Evolutionary conservation across 2,113 vertebrate species (phyloP), one percentile per base, ranked within the genome.

Genomic region (Clupea harengus): DNA sequence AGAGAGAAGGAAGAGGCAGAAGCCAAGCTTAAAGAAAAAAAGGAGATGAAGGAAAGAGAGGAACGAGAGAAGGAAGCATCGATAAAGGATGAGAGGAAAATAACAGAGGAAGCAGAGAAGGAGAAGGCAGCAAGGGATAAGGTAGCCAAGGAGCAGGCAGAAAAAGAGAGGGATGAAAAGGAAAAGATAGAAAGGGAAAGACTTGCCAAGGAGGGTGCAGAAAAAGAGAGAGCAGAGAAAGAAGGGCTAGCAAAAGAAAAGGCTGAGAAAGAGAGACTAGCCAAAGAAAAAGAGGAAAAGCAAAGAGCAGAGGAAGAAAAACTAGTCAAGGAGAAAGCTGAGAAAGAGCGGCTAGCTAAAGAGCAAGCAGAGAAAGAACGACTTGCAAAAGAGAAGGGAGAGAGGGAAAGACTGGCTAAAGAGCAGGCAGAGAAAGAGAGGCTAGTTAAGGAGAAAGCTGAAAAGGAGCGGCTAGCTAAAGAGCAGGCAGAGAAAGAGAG

Each of bases 1-100:
- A 91, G 90, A 67, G 84, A 78, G 6, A 88, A 83, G 83, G 88
- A 90, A 10, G 83, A 86, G 28, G 82, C 82, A 6, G 86, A 87
- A 80, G 84, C 85, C 54, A 86, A 89, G 54, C 67, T 88, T 9
- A 54, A 82, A 82, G 60, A 88, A 45, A 84, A 89, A 60, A 60
- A 49, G 25, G 45, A 84, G 28, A 85, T 75, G 54, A 81, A 45
- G 54, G 84, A 83, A 46, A 87, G 13, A 4, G 86, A 88, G 83
- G n/a, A 46, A 7, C 13, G 46, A n/a, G 86, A 84, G 25, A 85
- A 45, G 67, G 60, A 85, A 75, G 46, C 67, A 57, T 86, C 60
- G 39, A 86, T 81, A 39, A 85, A 84, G 84, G 86, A 82, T 82
- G 9, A 45, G 1, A 32, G 0, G 57, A 3, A 0, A 52, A 45